A percentile compares a stretch with the other conserved stretches of the same genome.
phyloP scores from a whole-genome alignment of 2,888 invertebrate genomes.

The Anagyrus pseudococci region DNA sequence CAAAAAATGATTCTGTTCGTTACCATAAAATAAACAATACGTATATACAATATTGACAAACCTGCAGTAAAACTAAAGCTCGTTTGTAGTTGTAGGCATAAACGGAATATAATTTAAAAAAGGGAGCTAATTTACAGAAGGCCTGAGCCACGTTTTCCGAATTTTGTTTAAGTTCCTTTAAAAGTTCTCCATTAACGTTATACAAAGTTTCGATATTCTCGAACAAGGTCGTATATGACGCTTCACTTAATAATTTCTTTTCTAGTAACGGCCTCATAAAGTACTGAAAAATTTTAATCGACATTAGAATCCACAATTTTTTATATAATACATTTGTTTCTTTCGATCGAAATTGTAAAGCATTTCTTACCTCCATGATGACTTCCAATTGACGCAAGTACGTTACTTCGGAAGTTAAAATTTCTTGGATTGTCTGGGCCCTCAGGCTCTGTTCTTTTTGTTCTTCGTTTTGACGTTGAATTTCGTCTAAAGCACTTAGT shows the following conservation, averaged over 20 bases:
- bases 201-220: slow-evolving; percentile 72
- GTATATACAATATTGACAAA: slow-evolving; percentile 46
- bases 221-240: slow-evolving; percentile 66
- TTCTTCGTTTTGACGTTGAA: slow-evolving; percentile 47
- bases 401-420: slow-evolving; percentile 73
- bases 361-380: slow-evolving; percentile 65
- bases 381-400: slow-evolving; percentile 74
- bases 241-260: slow-evolving; percentile 63
- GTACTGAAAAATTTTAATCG: slow-evolving; percentile 51
- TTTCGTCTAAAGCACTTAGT: slow-evolving; percentile 66
- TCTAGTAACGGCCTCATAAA: slow-evolving; percentile 69
- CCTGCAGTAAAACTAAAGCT: slow-evolving; percentile 69
- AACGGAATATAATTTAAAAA: slow-evolving; percentile 78
- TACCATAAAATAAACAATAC: too few relatives aligned
- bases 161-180: slow-evolving; percentile 66
- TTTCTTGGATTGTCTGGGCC: slow-evolving; percentile 71
- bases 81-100: slow-evolving; percentile 78
- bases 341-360: too few relatives aligned
- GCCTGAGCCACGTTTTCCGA: slow-evolving; percentile 70
- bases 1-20: too few relatives aligned
- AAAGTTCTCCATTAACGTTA: slow-evolving; percentile 69
- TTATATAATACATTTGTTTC: background rate
- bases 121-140: slow-evolving; percentile 76
- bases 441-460: slow-evolving; percentile 57
- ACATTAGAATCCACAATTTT: background rate